phyloP scores from a whole-genome alignment of 2,797 vertebrate species.

The Micrastur ruficollis region DNA sequence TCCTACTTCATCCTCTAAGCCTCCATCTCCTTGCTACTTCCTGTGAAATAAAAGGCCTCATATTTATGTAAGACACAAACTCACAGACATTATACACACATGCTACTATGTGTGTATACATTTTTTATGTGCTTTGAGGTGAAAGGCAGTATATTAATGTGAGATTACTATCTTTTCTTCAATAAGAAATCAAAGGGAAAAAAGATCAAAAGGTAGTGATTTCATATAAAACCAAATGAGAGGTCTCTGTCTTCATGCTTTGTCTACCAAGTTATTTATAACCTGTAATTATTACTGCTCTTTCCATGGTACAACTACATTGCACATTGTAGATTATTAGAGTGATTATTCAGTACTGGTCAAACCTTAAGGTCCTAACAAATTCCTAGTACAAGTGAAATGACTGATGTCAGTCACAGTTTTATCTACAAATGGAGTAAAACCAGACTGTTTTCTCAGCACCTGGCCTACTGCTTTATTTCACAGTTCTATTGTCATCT shows the following conservation, averaged over 20 bases:
- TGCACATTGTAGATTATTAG: not conserved
- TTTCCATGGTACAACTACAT: not conserved
- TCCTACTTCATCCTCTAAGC: not conserved
- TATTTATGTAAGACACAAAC: not conserved
- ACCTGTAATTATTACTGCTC: not conserved
- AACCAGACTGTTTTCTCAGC: not conserved
- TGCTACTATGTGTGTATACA: not conserved
- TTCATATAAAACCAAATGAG: slow-evolving; percentile 8
- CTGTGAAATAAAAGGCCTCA: not conserved
- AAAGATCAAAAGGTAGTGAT: not conserved
- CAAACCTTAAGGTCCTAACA: not conserved
- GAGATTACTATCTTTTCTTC: slow-evolving; percentile 18
- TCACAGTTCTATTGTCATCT: not conserved
- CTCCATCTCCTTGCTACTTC: not conserved
- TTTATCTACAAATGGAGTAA: not conserved
- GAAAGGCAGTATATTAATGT: slow-evolving; percentile 4
- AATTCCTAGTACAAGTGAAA: slow-evolving; percentile 13
- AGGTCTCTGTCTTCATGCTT: not conserved
- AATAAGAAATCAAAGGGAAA: slow-evolving; percentile 26
- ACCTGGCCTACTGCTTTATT: slow-evolving; percentile 13
- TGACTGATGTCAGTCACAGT: not conserved
- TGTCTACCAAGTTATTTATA: slow-evolving; percentile 37
- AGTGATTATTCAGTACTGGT: not conserved
- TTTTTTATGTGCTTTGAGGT: slow-evolving; percentile 17
- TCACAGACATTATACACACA: not conserved